Percentiles rank a stretch among this genome's conserved stretches.
Conservation (phyloP, 2,888 invertebrate species). For the Rhabditoides inermis region DNA sequence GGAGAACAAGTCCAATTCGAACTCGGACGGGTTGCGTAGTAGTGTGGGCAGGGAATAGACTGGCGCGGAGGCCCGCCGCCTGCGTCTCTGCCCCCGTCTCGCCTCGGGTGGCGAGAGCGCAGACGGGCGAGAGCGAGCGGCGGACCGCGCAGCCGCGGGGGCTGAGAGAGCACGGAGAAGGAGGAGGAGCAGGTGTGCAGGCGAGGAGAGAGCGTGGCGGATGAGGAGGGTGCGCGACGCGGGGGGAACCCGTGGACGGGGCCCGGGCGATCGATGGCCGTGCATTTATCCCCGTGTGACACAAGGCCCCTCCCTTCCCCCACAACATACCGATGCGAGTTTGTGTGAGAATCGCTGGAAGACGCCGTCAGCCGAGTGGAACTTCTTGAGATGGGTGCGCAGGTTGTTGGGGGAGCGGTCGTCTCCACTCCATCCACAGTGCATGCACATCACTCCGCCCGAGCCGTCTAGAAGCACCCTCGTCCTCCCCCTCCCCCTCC, state of each 20-base stretch:
- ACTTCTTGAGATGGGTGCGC: constrained; percentile 40
- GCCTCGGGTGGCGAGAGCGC: no score
- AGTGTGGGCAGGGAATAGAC: no score
- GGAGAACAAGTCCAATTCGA: no score
- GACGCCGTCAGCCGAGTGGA: constrained; percentile 36
- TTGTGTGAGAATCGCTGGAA: constrained; percentile 34
- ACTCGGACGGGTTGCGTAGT: no score
- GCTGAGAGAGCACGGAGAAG: background rate
- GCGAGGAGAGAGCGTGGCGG: constrained; percentile 2
- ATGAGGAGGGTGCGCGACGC: constrained; percentile 1
- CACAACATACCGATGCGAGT: constrained; percentile 27
- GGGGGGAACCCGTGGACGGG: background rate
- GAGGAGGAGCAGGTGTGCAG: constrained; percentile 1
- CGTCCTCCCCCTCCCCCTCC: background rate
- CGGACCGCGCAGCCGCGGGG: constrained; percentile 2
- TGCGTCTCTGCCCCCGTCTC: background rate
- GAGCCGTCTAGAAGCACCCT: constrained; percentile 27
- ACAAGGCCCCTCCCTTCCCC: background rate
- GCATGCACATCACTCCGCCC: constrained; percentile 36
- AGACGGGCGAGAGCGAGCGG: background rate
- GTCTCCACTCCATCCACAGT: constrained; percentile 39
- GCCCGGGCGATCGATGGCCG: background rate
- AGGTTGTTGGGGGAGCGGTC: constrained; percentile 44
- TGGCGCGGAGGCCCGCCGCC: background rate
- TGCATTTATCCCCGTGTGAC: background rate